These are phyloP conservation scores for Sesia bembeciformis DNA, from an alignment of 2,888 invertebrate species.

Conservation along the genomic window DNA sequence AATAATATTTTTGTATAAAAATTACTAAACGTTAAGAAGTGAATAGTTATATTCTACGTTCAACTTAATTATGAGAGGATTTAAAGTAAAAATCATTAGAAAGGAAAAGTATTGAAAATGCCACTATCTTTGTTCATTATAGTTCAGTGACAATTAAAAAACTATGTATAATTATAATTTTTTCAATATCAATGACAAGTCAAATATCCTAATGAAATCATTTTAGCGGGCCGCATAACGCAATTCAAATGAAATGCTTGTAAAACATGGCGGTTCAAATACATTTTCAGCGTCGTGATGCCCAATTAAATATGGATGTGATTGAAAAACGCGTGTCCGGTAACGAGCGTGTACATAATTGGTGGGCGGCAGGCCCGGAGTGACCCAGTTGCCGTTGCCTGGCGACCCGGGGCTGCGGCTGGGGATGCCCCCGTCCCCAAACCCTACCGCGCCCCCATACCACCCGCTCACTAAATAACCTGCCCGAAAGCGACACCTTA, in stretches of 20 bases:
- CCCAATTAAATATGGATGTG: constrained; percentile 75
- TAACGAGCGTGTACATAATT: constrained; percentile 75
- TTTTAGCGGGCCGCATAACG: background rate
- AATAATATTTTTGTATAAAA: too few relatives aligned
- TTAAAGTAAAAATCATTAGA: too few relatives aligned
- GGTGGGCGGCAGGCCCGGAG: constrained; percentile 65
- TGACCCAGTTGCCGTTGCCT: constrained; percentile 72
- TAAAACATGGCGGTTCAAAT: constrained; percentile 62
- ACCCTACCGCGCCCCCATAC: constrained; percentile 13
- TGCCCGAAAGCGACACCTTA: constrained; percentile 73
- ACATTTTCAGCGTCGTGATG: constrained; percentile 69
- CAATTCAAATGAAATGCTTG: constrained; percentile 15
- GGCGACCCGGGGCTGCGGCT: constrained; percentile 54
- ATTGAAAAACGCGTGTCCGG: constrained; percentile 75
- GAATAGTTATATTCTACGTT: too few relatives aligned
- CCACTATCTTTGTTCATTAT: too few relatives aligned
- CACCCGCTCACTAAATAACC: constrained; percentile 60
- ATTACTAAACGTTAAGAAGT: too few relatives aligned
- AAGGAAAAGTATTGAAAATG: too few relatives aligned
- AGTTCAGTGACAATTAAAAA: too few relatives aligned
- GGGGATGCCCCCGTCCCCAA: constrained; percentile 23
- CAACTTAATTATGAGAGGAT: too few relatives aligned
- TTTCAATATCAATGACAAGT: too few relatives aligned
- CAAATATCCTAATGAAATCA: background rate
- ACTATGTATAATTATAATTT: too few relatives aligned